Evolutionary conservation across 1,140 invertebrate genomes (phyloP), one percentile per base, ranked within the genome.

Genomic region (Grapholita molesta): DNA sequence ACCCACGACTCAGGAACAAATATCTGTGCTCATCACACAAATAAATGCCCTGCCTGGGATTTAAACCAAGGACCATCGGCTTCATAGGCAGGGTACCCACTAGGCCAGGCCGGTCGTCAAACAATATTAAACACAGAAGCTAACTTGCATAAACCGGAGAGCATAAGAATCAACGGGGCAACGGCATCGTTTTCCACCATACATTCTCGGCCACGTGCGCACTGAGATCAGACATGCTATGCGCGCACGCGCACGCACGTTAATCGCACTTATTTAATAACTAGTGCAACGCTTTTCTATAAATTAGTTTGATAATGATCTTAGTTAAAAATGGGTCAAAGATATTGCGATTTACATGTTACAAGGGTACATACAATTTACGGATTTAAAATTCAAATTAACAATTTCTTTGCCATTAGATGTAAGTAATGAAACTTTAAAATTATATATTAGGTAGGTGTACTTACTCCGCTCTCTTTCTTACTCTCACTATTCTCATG

Each of bases 201-300:
- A n/a, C 55, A 61, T 61, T 61, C 24, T 28, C 55, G 28, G 55
- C 55, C 55, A 61, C 55, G 55, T 61, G 55, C 55, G 30, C n/a
- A 61, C n/a, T 12, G 24, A 25, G 25, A 52, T 52, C 15, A 18
- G 42, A 28, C 24, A 61, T 25, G 55, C 24, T 61, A 28, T 61
- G 55, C 28, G 55, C 55, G 25, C 28, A 28, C 28, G 55, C 55
- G 25, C 28, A 28, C 55, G 55, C 55, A 61, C 55, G 55, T 15
- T 61, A 61, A 61, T 61, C 55, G 55, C 55, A 61, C 24, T 61
- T 61, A 61, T 61, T 61, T 61, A 61, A 61, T 61, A 32, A 61
- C 55, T 32, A 28, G 55, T 25, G 18, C 42, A 48, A 21, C 42
- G 42, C 42, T 48, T 48, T 48, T 48, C 42, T 48, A 9, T 30